Evolutionary conservation across 2,888 invertebrate species (phyloP).

Genomic region (Sinotaia quadrata): DNA sequence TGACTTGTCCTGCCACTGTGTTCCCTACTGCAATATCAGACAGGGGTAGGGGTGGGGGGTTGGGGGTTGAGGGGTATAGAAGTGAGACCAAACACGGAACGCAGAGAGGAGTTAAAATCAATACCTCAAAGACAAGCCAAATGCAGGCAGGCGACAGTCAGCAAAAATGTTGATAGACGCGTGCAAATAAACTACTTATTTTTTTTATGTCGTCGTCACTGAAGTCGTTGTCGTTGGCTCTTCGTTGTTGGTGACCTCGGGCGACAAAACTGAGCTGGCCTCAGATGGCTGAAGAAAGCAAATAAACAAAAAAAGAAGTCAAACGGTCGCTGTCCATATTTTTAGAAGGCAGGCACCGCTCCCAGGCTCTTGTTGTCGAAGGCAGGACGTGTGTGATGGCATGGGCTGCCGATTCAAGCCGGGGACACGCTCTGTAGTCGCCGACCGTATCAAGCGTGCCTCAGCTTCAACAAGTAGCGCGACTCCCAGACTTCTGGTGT

Average conservation of each 20-base stretch:
- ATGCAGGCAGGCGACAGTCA: background rate
- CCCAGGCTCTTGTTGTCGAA: no score
- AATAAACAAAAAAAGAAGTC: no score
- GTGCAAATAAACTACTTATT: background rate
- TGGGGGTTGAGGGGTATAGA: background rate
- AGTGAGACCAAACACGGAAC: background rate
- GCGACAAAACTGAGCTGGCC: no score
- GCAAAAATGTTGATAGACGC: background rate
- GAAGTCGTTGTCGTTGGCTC: background rate
- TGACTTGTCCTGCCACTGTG: conserved; percentile 16
- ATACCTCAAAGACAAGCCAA: conserved; percentile 18
- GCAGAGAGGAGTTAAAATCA: conserved; percentile 7
- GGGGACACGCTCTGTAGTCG: conserved; percentile 6
- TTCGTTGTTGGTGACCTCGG: no score
- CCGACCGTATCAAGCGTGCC: background rate
- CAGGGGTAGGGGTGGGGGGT: background rate
- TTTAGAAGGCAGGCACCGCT: no score
- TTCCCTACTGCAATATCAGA: background rate
- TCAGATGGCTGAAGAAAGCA: no score
- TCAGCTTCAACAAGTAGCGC: conserved; percentile 13
- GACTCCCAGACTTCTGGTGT: conserved; percentile 8
- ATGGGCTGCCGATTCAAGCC: background rate
- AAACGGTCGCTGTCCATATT: no score
- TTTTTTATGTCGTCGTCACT: background rate
- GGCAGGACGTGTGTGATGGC: background rate